phyloP scores from a whole-genome alignment of 2,888 invertebrate genomes.

The Hymenopus coronatus region DNA sequence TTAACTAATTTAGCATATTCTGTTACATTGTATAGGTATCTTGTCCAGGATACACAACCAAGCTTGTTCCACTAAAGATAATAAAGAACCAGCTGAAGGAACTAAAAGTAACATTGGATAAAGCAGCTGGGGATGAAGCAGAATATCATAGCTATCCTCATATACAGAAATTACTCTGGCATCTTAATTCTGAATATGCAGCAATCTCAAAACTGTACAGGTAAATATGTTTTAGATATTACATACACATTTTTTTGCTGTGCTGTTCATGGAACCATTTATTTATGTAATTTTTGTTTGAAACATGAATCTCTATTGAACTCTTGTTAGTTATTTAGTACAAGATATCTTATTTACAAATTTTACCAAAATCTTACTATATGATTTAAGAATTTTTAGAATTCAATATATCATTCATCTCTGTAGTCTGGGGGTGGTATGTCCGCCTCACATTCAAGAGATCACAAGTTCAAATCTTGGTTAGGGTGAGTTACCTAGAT shows the following conservation, averaged over 20 bases:
- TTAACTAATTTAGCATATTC: background rate
- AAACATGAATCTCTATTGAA: too few relatives aligned
- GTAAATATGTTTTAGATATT: conserved; percentile 26
- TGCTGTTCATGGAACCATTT: background rate
- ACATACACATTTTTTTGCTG: background rate
- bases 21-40: conserved; percentile 43
- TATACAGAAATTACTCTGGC: conserved; percentile 38
- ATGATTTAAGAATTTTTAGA: too few relatives aligned
- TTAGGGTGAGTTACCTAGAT: too few relatives aligned
- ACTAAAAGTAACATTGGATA: conserved; percentile 42
- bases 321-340: too few relatives aligned
- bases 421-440: too few relatives aligned
- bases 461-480: too few relatives aligned
- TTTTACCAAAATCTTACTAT: too few relatives aligned
- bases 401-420: too few relatives aligned
- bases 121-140: background rate
- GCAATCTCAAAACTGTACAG: conserved; percentile 41
- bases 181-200: conserved; percentile 42
- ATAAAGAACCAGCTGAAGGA: conserved; percentile 45
- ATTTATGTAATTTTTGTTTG: too few relatives aligned
- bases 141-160: conserved; percentile 20
- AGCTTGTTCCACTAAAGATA: conserved; percentile 50
- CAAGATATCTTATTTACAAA: too few relatives aligned
- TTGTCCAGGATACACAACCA: conserved; percentile 59
- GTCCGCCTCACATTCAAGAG: too few relatives aligned